Conservation (phyloP, 2,888 invertebrate species). For the Nomada fabriciana region DNA sequence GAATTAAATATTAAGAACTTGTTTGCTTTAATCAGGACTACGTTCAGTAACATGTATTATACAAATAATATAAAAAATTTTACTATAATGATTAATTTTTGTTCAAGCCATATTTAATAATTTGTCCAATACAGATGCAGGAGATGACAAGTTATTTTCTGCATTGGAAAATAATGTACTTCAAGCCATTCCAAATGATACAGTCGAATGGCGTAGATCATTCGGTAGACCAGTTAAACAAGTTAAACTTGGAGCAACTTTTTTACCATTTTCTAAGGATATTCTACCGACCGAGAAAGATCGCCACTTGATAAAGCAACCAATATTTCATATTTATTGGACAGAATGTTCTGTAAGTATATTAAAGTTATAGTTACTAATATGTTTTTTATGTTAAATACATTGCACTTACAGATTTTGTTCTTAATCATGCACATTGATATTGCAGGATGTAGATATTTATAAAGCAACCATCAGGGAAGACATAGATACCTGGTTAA, state of each 20-base stretch:
- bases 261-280: constrained; percentile 91
- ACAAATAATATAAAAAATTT: neutral
- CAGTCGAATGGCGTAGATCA: constrained; percentile 96
- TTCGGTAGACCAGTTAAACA: constrained; percentile 94
- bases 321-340: constrained; percentile 97
- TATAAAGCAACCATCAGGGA: constrained; percentile 95
- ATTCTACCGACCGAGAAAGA: constrained; percentile 90
- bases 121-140: constrained; percentile 88
- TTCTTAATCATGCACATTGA: constrained; percentile 27
- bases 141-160: constrained; percentile 93
- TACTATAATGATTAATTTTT: neutral
- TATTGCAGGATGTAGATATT: constrained; percentile 93
- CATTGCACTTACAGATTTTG: neutral
- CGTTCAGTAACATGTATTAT: neutral
- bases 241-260: constrained; percentile 93
- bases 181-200: constrained; percentile 93
- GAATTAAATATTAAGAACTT: neutral
- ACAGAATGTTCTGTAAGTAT: constrained; percentile 94
- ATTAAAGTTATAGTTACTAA: constrained; percentile 27
- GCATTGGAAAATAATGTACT: constrained; percentile 91
- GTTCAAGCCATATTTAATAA: neutral
- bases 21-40: neutral
- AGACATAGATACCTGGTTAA: constrained; percentile 95
- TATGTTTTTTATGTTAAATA: neutral
- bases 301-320: constrained; percentile 93